Conservation (phyloP, 2,113 vertebrate species). For the Thamnophis sirtalis region DNA sequence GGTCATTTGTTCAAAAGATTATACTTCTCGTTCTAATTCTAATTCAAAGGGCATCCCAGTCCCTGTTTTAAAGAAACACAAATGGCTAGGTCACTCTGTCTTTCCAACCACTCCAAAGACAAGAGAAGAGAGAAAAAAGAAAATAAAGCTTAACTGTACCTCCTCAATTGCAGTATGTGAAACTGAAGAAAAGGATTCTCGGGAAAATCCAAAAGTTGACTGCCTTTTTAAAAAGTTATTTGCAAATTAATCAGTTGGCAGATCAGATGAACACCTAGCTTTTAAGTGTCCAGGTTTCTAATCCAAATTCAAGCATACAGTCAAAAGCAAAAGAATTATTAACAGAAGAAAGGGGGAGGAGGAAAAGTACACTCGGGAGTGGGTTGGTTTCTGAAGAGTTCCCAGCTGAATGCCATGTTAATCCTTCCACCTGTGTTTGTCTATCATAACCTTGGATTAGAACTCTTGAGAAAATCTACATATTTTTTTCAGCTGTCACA, state of each 20-base stretch:
- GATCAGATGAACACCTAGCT: background rate
- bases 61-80: background rate
- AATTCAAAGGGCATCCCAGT: background rate
- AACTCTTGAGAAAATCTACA: slow-evolving; percentile 42
- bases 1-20: background rate
- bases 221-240: background rate
- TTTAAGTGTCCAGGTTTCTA: background rate
- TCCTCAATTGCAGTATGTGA: background rate
- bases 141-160: background rate
- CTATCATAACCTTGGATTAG: background rate
- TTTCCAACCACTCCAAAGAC: background rate
- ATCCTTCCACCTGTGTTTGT: slow-evolving; percentile 8
- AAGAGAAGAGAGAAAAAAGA: background rate
- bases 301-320: background rate
- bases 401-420: background rate
- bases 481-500: slow-evolving; percentile 42
- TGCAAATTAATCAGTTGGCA: background rate
- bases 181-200: background rate
- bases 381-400: background rate
- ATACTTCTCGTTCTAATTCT: background rate
- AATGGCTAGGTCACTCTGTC: background rate
- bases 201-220: background rate
- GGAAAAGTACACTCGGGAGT: background rate
- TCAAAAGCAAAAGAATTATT: background rate
- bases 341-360: slow-evolving; percentile 5